A percentile compares a stretch with the other conserved stretches of the same genome.
Evolutionary conservation across 1,140 invertebrate species (phyloP).

Genomic region (Tribolium madens): DNA sequence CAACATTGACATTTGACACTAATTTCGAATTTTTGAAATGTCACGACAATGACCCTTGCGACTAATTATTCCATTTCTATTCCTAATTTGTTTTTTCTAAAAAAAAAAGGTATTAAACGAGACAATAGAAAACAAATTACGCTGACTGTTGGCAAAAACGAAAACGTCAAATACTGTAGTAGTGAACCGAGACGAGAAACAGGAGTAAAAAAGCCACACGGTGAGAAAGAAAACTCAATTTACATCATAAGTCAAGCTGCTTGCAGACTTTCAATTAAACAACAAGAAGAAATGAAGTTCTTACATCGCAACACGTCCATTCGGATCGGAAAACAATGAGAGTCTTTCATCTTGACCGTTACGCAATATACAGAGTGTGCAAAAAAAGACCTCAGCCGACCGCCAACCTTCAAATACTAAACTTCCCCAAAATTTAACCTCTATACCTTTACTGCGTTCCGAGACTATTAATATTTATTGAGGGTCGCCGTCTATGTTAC

Average conservation of each 20-base stretch:
- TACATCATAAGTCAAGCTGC: conserved; percentile 24
- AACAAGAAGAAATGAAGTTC: conserved; percentile 30
- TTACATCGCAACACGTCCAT: conserved; percentile 16
- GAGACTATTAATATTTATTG: conserved; percentile 24
- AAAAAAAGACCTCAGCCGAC: not conserved
- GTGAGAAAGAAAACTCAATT: conserved; percentile 30
- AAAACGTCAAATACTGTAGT: conserved; percentile 9
- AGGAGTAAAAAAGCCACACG: not conserved
- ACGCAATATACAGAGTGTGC: conserved; percentile 29
- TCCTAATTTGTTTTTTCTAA: not conserved
- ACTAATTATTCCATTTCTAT: conserved; percentile 14
- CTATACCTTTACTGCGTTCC: too few relatives aligned
- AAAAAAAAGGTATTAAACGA: not conserved
- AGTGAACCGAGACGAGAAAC: not conserved
- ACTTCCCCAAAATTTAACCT: too few relatives aligned
- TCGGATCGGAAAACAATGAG: conserved; percentile 24
- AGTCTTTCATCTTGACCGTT: conserved; percentile 27
- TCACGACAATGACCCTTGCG: not conserved
- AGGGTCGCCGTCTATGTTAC: not conserved
- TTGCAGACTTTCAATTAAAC: conserved; percentile 37
- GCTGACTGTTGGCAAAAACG: not conserved
- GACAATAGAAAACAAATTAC: conserved; percentile 33
- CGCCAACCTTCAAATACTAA: not conserved
- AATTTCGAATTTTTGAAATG: too few relatives aligned
- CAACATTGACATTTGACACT: too few relatives aligned